phyloP scores from a whole-genome alignment of 2,113 vertebrate genomes.

The Cygnus atratus region DNA sequence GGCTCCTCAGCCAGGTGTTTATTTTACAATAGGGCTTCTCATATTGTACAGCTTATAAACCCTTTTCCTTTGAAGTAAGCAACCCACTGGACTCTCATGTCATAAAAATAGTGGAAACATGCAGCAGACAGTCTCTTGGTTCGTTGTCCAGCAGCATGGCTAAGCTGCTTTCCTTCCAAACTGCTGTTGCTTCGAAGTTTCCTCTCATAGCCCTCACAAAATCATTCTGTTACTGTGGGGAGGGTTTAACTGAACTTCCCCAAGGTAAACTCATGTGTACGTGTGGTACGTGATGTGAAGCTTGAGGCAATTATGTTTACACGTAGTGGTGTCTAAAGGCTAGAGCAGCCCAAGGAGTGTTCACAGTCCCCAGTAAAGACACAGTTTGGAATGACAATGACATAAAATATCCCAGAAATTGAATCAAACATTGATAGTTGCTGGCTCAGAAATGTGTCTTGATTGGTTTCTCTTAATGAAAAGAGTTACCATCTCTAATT shows the following conservation, averaged over 20 bases:
- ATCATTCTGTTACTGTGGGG: background rate
- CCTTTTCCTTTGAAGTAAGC: background rate
- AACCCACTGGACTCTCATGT: accelerated
- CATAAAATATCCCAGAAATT: background rate
- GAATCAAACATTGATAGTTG: background rate
- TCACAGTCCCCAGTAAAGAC: background rate
- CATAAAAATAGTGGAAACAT: accelerated
- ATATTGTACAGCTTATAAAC: background rate
- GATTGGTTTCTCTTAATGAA: background rate
- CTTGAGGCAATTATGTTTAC: background rate
- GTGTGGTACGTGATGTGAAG: background rate
- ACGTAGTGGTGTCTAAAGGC: accelerated
- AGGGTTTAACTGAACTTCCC: background rate
- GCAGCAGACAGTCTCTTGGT: no score
- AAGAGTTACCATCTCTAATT: background rate
- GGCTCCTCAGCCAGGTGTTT: accelerated
- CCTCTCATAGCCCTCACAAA: background rate
- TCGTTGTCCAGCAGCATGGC: accelerated
- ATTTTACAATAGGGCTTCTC: background rate
- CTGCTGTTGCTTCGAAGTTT: background rate
- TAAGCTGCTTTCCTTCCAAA: background rate
- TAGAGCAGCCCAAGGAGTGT: accelerated
- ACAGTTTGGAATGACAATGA: background rate
- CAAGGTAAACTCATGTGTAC: accelerated
- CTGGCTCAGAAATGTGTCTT: background rate